Percentiles rank a stretch among this genome's conserved stretches.
phyloP scores from a whole-genome alignment of 2,797 vertebrate species.

The Poeciliopsis paucimaculata region DNA sequence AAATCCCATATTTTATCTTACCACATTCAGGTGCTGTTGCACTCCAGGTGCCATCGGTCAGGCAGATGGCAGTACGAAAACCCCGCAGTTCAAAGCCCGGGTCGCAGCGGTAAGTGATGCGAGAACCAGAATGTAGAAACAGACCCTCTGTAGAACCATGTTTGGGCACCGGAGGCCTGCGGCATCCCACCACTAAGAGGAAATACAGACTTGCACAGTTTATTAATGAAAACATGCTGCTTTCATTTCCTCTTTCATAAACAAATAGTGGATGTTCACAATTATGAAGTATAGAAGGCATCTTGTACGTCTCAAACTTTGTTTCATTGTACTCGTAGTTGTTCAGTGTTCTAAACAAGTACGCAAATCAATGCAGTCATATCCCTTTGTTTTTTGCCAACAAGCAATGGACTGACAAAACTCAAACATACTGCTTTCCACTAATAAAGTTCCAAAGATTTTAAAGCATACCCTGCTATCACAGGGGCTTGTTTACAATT shows the following conservation, averaged over 20 bases:
- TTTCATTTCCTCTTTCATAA: slow-evolving; percentile 12
- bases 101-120: slow-evolving; percentile 85
- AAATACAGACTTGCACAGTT: slow-evolving; percentile 78
- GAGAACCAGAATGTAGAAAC: slow-evolving; percentile 87
- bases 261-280: slow-evolving; percentile 2
- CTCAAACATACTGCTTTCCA: slow-evolving; percentile 5
- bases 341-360: slow-evolving; percentile 22
- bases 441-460: slow-evolving; percentile 28
- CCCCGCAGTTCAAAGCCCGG: slow-evolving; percentile 85
- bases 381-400: slow-evolving; percentile 16
- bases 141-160: slow-evolving; percentile 85
- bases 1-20: slow-evolving; percentile 70
- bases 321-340: not conserved
- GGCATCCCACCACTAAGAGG: slow-evolving; percentile 89
- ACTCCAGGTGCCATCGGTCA: slow-evolving; percentile 86
- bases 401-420: slow-evolving; percentile 25
- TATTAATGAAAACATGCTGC: slow-evolving; percentile 49
- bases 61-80: slow-evolving; percentile 79
- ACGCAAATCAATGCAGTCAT: slow-evolving; percentile 23
- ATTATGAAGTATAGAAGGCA: slow-evolving; percentile 7
- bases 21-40: slow-evolving; percentile 84
- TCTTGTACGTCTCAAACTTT: slow-evolving; percentile 15
- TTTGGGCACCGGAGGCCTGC: slow-evolving; percentile 83
- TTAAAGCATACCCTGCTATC: slow-evolving; percentile 29
- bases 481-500: slow-evolving; percentile 50